Evolutionary conservation across 2,888 invertebrate genomes (phyloP), one percentile per base, ranked within the genome.

Genomic region (Choristoneura rosaceana): DNA sequence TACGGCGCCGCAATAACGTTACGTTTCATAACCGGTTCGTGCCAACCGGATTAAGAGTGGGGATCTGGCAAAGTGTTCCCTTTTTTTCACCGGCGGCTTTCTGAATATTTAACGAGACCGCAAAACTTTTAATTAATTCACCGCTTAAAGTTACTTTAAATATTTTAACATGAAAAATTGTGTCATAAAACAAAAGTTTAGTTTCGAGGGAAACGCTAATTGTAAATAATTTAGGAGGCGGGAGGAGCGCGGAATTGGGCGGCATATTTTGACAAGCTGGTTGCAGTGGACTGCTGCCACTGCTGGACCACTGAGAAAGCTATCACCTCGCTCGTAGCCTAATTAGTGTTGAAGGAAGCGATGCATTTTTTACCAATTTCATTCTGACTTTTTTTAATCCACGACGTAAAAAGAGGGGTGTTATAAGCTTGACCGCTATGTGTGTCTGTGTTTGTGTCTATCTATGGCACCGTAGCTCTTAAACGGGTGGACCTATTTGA

Each of bases 81-180:
- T 76, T 79, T 81, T 34, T 80, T 80, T 77, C 70, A 71, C 76
- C 74, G 76, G 77, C 79, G 78, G 78, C 78, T 76, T 77, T 76
- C 79, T 71, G 76, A 82, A 84, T 87, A 90, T 84, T 87, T 89
- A 90, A 90, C 85, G 87, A 88, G 84, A 81, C 81, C 71, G 76
- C 76, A 70, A 81, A 90, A 91, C 85, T 91, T 91, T 89, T 90
- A 90, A 91, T 90, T 88, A 90, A 90, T 87, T 87, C 87, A 81
- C 82, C 83, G 83, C 84, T 83, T 85, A 83, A 84, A 82, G 83
- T 85, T 84, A 84, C 84, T 84, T 83, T 80, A 79, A 82, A 82
- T 80, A 81, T 83, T 89, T 88, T 84, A 81, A 85, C 81, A 84
- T 80, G 81, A 79, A 83, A 80, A 84, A 85, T 83, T 80, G 76